A percentile compares a stretch with the other conserved stretches of the same genome.
These are phyloP conservation scores for Lanius ludovicianus DNA, from an alignment of 2,113 vertebrate species.

Conservation along the genomic window DNA sequence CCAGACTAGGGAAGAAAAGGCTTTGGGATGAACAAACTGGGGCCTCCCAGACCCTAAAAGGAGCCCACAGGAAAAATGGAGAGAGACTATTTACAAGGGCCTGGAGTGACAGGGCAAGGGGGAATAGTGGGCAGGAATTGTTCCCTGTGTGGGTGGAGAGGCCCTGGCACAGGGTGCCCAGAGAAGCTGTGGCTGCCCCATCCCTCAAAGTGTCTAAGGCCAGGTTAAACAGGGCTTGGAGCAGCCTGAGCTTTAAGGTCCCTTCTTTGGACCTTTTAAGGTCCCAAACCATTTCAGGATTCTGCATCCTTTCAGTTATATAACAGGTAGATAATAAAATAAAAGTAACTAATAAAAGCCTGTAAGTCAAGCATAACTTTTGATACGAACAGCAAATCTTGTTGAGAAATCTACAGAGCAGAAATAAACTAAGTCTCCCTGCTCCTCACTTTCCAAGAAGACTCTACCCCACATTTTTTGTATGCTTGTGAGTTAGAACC, in stretches of 20 bases:
- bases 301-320: neutral
- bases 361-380: neutral
- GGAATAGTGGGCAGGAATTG: neutral
- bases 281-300: neutral
- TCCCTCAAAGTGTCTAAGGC: neutral
- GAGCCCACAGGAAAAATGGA: neutral
- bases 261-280: no score
- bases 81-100: neutral
- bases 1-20: neutral
- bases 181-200: neutral
- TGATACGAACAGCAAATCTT: neutral
- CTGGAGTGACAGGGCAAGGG: neutral
- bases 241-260: neutral
- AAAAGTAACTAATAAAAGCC: neutral
- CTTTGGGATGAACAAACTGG: neutral
- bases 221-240: accelerated
- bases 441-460: neutral
- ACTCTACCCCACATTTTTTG: neutral
- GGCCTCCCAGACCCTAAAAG: neutral
- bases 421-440: neutral
- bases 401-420: neutral
- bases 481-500: neutral
- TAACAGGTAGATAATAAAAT: neutral
- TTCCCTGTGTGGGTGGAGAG: accelerated
- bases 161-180: neutral